These are phyloP conservation scores for Ophiodon elongatus DNA, from an alignment of 2,113 vertebrate genomes.

Conservation along the genomic window DNA sequence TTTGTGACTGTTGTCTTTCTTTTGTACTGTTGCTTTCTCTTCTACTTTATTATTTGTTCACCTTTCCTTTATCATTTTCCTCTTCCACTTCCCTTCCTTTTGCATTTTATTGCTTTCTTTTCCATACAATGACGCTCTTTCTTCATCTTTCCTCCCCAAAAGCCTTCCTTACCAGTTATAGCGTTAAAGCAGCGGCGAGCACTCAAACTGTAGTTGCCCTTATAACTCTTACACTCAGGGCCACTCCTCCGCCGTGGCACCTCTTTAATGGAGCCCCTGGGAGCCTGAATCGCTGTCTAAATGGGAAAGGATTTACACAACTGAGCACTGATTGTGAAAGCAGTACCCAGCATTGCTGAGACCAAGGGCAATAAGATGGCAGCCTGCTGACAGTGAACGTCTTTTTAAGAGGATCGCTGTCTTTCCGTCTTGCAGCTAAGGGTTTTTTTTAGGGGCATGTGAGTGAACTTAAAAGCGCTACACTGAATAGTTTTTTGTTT, in stretches of 20 bases:
- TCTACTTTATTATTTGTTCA: background rate
- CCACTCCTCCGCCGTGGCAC: conserved; percentile 34
- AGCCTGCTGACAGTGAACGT: conserved; percentile 56
- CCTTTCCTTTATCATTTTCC: background rate
- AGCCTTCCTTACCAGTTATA: background rate
- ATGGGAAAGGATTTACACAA: conserved; percentile 64
- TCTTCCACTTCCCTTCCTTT: background rate
- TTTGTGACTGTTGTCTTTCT: background rate
- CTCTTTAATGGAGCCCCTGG: conserved; percentile 47
- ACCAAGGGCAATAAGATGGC: conserved; percentile 54
- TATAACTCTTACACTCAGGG: conserved; percentile 30
- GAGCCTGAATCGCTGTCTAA: conserved; percentile 38
- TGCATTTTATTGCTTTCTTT: background rate
- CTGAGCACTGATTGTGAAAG: conserved; percentile 29
- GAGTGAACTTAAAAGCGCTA: conserved; percentile 12
- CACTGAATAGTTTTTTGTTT: conserved; percentile 4
- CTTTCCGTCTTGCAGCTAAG: conserved; percentile 5
- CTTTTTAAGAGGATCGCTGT: conserved; percentile 53
- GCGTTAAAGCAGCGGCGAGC: background rate
- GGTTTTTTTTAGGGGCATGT: conserved; percentile 18
- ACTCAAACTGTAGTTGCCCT: background rate
- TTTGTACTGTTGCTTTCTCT: background rate
- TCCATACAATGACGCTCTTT: background rate
- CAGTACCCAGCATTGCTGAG: conserved; percentile 10
- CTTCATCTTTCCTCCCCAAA: background rate